Percentiles rank a stretch among this genome's conserved stretches.
Conservation (phyloP, 2,797 vertebrate genomes). For the Neopelma chrysocephalum region DNA sequence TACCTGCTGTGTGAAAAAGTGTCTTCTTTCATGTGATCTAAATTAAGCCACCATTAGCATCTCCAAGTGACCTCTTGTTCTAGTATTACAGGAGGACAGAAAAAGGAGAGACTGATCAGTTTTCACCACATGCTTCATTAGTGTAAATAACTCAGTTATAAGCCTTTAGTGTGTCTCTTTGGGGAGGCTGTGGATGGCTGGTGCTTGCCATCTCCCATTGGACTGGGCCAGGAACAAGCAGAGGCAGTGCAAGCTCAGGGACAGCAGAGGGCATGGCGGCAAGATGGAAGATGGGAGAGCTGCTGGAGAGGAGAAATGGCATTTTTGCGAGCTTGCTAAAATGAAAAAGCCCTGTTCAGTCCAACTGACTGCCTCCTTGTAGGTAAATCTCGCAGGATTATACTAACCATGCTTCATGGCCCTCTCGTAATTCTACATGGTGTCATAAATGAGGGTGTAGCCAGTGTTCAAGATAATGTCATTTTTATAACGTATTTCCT, state of each 20-base stretch:
- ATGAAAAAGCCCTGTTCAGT: neutral
- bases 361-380: neutral
- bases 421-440: neutral
- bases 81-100: slow-evolving; percentile 48
- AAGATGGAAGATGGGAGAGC: neutral
- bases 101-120: slow-evolving; percentile 49
- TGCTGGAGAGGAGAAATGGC: neutral
- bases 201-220: neutral
- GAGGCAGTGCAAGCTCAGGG: neutral
- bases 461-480: slow-evolving; percentile 32
- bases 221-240: accelerated
- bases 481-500: slow-evolving; percentile 51
- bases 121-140: slow-evolving; percentile 55
- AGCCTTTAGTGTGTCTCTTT: neutral
- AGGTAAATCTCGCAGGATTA: slow-evolving; percentile 31
- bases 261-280: neutral
- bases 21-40: slow-evolving; percentile 63
- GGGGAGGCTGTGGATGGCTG: neutral
- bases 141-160: slow-evolving; percentile 57
- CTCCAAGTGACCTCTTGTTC: slow-evolving; percentile 65
- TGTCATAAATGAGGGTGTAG: slow-evolving; percentile 45
- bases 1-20: slow-evolving; percentile 63
- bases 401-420: slow-evolving; percentile 15
- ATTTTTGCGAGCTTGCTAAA: neutral
- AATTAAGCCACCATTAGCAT: slow-evolving; percentile 72